Evolutionary conservation across 1,140 invertebrate genomes (phyloP).

Genomic region (Drosophila oshimai): DNA sequence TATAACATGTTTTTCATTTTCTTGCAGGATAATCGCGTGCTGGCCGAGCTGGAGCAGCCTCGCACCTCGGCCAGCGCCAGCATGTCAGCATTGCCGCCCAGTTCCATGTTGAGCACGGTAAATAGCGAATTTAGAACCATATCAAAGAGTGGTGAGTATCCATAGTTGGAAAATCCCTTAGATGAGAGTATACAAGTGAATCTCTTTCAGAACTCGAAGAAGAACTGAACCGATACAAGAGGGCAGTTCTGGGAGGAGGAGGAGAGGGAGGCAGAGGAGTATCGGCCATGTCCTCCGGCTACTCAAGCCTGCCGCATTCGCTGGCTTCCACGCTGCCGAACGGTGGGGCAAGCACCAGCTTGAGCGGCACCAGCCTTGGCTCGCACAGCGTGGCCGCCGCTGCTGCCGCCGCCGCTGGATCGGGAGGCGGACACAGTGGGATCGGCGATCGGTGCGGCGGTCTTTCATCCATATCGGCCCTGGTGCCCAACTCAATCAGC

Average conservation of each 20-base stretch:
- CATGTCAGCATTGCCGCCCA: conserved; percentile 76
- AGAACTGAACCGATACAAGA: conserved; percentile 82
- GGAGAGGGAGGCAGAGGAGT: conserved; percentile 50
- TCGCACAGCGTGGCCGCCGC: conserved; percentile 55
- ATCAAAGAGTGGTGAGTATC: conserved; percentile 79
- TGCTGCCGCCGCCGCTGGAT: conserved; percentile 23
- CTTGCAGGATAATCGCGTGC: conserved; percentile 87
- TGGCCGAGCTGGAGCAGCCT: conserved; percentile 94
- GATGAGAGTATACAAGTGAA: background rate
- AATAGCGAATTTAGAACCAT: conserved; percentile 83
- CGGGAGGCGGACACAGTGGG: background rate
- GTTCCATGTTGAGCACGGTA: conserved; percentile 79
- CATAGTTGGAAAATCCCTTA: too few species aligned
- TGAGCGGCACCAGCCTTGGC: conserved; percentile 69
- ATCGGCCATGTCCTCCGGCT: conserved; percentile 71
- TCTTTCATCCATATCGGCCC: conserved; percentile 78
- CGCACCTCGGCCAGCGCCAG: conserved; percentile 84
- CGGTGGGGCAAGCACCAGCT: conserved; percentile 61
- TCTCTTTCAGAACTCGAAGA: conserved; percentile 70
- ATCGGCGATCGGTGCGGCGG: conserved; percentile 32
- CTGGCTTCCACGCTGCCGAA: conserved; percentile 69
- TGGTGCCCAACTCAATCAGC: conserved; percentile 80
- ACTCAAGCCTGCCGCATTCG: conserved; percentile 69
- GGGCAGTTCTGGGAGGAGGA: conserved; percentile 70
- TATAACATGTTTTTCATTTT: background rate